Percentiles rank a stretch among this genome's conserved stretches.
These are phyloP conservation scores for Rhineura floridana DNA, from an alignment of 2,113 vertebrate genomes.

Conservation along the genomic window DNA sequence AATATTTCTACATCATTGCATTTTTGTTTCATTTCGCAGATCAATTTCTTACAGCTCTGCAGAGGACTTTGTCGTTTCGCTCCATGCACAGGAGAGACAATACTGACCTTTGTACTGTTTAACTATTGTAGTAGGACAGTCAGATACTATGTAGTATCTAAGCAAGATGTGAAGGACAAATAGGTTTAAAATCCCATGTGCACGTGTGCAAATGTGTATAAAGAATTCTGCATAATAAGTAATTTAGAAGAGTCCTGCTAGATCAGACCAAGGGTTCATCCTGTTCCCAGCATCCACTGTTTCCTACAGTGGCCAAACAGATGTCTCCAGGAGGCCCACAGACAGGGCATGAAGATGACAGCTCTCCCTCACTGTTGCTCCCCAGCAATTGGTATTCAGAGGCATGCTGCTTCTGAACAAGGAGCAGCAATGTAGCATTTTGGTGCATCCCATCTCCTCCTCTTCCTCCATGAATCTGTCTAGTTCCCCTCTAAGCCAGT, in stretches of 20 bases:
- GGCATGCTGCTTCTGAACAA: background rate
- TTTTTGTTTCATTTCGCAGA: background rate
- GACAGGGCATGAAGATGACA: background rate
- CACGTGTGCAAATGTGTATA: background rate
- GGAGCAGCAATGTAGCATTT: too few relatives aligned
- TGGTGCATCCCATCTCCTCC: background rate
- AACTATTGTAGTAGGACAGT: background rate
- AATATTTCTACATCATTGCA: background rate
- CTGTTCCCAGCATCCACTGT: background rate
- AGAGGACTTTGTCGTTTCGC: too few relatives aligned
- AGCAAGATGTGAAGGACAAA: background rate
- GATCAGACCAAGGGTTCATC: background rate
- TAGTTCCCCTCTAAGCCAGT: background rate
- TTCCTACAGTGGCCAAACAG: background rate
- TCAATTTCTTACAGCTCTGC: too few relatives aligned
- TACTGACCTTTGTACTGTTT: background rate
- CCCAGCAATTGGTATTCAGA: background rate
- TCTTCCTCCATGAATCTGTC: background rate
- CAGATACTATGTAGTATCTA: background rate
- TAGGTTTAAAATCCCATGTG: background rate
- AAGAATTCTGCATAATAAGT: background rate
- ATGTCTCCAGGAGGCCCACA: background rate
- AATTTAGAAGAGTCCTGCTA: fast-evolving
- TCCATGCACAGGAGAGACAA: background rate
- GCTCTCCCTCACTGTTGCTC: background rate